phyloP scores from a whole-genome alignment of 2,888 invertebrate genomes.

The Volucella bombylans region DNA sequence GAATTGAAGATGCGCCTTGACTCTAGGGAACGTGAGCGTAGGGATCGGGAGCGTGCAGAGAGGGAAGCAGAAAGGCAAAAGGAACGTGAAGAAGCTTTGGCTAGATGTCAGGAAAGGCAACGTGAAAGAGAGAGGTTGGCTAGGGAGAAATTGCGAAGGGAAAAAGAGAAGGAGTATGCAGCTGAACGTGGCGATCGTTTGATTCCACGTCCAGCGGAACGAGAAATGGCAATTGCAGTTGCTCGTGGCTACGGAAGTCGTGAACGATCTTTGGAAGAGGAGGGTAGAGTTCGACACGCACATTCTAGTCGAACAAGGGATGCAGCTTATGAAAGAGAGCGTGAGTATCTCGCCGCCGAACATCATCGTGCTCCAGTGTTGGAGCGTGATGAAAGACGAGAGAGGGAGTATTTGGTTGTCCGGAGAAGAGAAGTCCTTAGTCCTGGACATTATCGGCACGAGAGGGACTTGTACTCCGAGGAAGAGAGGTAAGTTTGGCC shows the following conservation, averaged over 20 bases:
- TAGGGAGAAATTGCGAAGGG: conserved; percentile 83
- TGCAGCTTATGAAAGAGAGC: conserved; percentile 79
- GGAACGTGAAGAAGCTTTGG: conserved; percentile 86
- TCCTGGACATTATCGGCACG: conserved; percentile 80
- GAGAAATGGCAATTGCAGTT: conserved; percentile 85
- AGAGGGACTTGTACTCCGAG: conserved; percentile 80
- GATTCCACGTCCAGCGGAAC: conserved; percentile 86
- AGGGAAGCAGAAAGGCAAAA: conserved; percentile 85
- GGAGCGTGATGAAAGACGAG: conserved; percentile 80
- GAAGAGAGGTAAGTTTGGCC: conserved; percentile 78
- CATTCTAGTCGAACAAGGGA: conserved; percentile 74
- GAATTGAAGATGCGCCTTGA: conserved; percentile 82
- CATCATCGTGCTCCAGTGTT: conserved; percentile 77
- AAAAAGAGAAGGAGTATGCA: conserved; percentile 80
- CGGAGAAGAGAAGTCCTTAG: conserved; percentile 80
- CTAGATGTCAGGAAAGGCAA: conserved; percentile 86
- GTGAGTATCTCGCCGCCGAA: conserved; percentile 78
- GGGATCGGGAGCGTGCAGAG: conserved; percentile 84
- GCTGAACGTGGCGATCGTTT: conserved; percentile 84
- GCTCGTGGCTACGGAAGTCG: conserved; percentile 81
- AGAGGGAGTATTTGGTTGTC: conserved; percentile 77
- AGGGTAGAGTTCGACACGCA: conserved; percentile 74
- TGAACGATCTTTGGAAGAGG: conserved; percentile 80
- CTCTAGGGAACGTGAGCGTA: conserved; percentile 84
- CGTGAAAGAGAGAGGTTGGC: conserved; percentile 84